Evolutionary conservation across 1,140 invertebrate species (phyloP), one percentile per base, ranked within the genome.

Genomic region (Fopius arisanus): DNA sequence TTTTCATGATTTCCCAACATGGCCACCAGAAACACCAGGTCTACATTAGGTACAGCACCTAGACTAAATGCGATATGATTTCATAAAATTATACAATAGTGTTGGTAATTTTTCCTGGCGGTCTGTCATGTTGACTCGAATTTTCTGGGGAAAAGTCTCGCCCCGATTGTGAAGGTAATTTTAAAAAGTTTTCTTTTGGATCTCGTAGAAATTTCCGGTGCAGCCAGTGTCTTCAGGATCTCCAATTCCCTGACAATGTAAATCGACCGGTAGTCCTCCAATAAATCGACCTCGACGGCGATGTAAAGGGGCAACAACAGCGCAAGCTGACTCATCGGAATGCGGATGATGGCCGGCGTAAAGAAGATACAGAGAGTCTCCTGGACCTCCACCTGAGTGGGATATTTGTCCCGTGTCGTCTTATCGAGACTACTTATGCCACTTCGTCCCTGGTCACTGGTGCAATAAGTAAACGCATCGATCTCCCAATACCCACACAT

Each of bases 351-450:
- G 19, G 63, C 29, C 9, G 37, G 19, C 21, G 23, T 54, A 48
- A 33, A 67, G 23, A 68, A 31, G 14, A 40, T 21, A 48, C 40
- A 72, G 33, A 70, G 21, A 59, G 21, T 71, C 31, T 3, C 21
- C 74, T 74, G 76, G 75, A 63, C 31, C 69, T 26, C 28, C 40
- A 75, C 66, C 70, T 75, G 75, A 79, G 70, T 75, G 69, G 43
- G 79, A 81, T 75, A 79, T 81, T 80, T 78, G 79, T 82, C 75
- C 41, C 59, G 67, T 65, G 70, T 78, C 62, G 14, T 48, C 67
- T 82, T 82, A 83, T 82, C 79, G 70, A 31, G 10, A 75, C 76
- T 80, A 78, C 79, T 78, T 82, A 75, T 78, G 59, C 76, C 74
- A 72, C 62, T 78, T 51, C 63, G 68, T 19, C 28, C 69, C 40